Evolutionary conservation across 2,888 invertebrate genomes (phyloP).

Genomic region (Drosophila glabriapex): DNA sequence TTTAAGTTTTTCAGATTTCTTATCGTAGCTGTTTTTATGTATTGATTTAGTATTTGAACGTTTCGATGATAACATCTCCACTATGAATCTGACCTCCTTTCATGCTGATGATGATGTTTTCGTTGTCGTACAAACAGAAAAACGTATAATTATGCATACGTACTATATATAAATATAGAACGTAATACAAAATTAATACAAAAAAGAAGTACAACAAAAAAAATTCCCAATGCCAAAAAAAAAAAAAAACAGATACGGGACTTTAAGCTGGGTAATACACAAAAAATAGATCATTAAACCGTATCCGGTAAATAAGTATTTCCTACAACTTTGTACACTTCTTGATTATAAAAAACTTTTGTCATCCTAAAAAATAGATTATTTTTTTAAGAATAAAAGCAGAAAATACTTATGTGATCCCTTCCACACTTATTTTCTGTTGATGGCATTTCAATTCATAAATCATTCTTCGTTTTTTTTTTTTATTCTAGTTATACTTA

Average conservation of each 20-base stretch:
- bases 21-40: conserved; percentile 84
- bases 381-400: neutral
- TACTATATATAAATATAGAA: conserved; percentile 28
- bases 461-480: neutral
- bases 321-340: neutral
- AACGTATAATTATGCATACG: conserved; percentile 4
- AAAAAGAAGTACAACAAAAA: neutral
- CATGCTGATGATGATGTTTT: conserved; percentile 52
- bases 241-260: neutral
- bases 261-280: neutral
- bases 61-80: conserved; percentile 83
- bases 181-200: conserved; percentile 18
- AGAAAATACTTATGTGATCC: neutral
- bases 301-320: neutral
- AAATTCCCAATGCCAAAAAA: conserved; percentile 18
- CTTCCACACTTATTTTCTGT: neutral
- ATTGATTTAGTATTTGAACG: conserved; percentile 84
- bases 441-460: neutral
- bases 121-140: conserved; percentile 23
- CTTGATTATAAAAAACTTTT: neutral
- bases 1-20: conserved; percentile 83
- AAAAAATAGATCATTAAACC: neutral
- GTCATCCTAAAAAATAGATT: too few species aligned
- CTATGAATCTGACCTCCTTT: conserved; percentile 84
- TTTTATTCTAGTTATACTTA: conserved; percentile 85